phyloP scores from a whole-genome alignment of 2,797 vertebrate species.

The Synanceia verrucosa region DNA sequence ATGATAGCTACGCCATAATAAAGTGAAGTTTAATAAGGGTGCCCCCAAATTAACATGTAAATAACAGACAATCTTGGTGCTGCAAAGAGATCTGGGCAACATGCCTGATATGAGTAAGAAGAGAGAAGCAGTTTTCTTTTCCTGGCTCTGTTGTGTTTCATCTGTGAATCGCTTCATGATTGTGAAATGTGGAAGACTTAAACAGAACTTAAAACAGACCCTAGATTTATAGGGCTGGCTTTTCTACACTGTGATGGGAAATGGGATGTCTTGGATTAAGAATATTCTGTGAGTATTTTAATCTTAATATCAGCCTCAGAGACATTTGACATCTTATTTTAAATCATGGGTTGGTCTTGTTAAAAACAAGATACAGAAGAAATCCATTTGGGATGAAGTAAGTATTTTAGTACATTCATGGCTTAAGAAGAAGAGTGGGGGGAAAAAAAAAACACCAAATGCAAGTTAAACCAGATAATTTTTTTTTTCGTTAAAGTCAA shows the following conservation, averaged over 20 bases:
- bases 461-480: conserved; percentile 37
- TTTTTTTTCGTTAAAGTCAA: neutral
- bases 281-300: conserved; percentile 41
- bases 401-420: conserved; percentile 17
- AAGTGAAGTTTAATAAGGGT: neutral
- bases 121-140: conserved; percentile 25
- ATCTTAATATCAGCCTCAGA: conserved; percentile 28
- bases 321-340: conserved; percentile 11
- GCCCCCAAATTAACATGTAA: conserved; percentile 23
- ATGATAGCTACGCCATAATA: neutral
- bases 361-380: conserved; percentile 10
- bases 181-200: conserved; percentile 51
- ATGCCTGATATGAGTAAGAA: neutral
- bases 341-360: neutral
- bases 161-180: conserved; percentile 61
- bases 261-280: conserved; percentile 17
- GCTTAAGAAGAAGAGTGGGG: neutral
- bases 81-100: conserved; percentile 43
- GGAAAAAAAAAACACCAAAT: conserved; percentile 44
- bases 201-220: conserved; percentile 38
- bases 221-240: conserved; percentile 80
- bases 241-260: conserved; percentile 32
- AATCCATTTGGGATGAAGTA: conserved; percentile 4
- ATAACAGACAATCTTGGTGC: conserved; percentile 55
- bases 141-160: conserved; percentile 51